These are phyloP conservation scores for Panurus biarmicus DNA, from an alignment of 2,113 vertebrate genomes.

Conservation along the genomic window DNA sequence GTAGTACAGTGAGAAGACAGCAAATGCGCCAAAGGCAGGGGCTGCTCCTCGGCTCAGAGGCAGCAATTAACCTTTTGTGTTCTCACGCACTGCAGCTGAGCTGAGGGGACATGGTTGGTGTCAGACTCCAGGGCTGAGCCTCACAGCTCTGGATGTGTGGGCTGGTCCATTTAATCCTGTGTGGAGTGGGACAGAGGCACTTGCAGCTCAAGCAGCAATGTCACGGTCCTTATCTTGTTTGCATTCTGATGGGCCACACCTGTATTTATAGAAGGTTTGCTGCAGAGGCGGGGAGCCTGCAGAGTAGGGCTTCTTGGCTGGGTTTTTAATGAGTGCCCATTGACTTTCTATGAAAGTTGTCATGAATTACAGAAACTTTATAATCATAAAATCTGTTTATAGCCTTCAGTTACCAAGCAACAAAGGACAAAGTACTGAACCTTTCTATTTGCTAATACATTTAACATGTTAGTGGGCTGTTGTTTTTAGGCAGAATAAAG, in stretches of 20 bases:
- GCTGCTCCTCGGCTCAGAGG: not conserved
- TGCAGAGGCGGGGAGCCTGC: not conserved
- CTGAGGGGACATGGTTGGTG: not conserved
- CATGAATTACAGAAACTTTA: conserved; percentile 47
- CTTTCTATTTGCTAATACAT: conserved; percentile 27
- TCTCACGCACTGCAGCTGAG: rapidly evolving
- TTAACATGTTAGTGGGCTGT: not conserved
- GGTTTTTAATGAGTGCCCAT: not conserved
- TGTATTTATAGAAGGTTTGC: not conserved
- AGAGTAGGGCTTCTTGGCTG: not conserved
- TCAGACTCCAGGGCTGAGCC: not conserved
- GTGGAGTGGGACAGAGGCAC: not conserved
- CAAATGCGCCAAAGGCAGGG: not conserved
- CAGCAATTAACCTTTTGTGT: not conserved
- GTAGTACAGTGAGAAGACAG: not conserved
- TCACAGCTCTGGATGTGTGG: rapidly evolving
- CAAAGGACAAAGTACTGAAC: conserved; percentile 70
- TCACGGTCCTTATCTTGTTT: not conserved
- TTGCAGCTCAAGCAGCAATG: not conserved
- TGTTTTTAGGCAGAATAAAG: not conserved
- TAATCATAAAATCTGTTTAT: conserved; percentile 70
- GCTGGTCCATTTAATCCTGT: not conserved
- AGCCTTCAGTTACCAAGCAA: conserved; percentile 67
- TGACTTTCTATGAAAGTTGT: conserved; percentile 39
- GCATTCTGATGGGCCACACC: not conserved